phyloP scores from a whole-genome alignment of 2,113 vertebrate species.

The Pluvianellus socialis region DNA sequence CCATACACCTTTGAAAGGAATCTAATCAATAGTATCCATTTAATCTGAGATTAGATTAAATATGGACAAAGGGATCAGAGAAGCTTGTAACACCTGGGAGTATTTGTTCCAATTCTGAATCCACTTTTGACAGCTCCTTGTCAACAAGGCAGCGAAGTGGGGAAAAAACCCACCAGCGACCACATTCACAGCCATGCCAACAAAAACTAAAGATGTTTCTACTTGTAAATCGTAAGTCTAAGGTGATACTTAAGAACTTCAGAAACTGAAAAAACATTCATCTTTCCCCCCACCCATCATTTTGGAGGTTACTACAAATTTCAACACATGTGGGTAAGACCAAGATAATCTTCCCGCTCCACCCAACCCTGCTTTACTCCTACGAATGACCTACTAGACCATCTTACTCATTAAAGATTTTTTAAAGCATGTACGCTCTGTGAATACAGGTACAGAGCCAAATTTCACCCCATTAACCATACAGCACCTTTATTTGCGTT shows the following conservation, averaged over 20 bases:
- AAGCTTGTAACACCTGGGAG: slow-evolving; percentile 36
- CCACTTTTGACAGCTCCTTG: slow-evolving; percentile 15
- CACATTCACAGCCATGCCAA: neutral
- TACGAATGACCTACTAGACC: slow-evolving; percentile 57
- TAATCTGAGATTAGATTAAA: slow-evolving; percentile 75
- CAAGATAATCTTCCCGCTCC: slow-evolving; percentile 22
- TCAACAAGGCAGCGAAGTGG: neutral
- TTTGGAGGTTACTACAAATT: slow-evolving; percentile 62
- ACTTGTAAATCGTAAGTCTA: slow-evolving; percentile 46
- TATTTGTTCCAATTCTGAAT: slow-evolving; percentile 9
- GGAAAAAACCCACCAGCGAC: neutral
- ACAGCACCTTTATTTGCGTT: slow-evolving; percentile 45
- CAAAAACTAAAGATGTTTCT: neutral
- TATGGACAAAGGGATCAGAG: slow-evolving; percentile 56
- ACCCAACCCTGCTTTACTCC: neutral
- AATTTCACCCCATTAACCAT: slow-evolving; percentile 50
- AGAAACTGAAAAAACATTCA: slow-evolving; percentile 67
- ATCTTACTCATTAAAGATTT: slow-evolving; percentile 28
- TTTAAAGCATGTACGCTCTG: slow-evolving; percentile 27
- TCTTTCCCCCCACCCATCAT: slow-evolving; percentile 64
- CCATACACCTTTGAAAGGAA: slow-evolving; percentile 60
- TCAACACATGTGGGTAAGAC: slow-evolving; percentile 60
- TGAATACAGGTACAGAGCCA: slow-evolving; percentile 50
- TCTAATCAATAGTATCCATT: slow-evolving; percentile 76
- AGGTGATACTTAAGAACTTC: slow-evolving; percentile 53